Base-by-base conservation (phyloP, 2,797 vertebrate species). In the Sebastiscus albofasciatus region DNA sequence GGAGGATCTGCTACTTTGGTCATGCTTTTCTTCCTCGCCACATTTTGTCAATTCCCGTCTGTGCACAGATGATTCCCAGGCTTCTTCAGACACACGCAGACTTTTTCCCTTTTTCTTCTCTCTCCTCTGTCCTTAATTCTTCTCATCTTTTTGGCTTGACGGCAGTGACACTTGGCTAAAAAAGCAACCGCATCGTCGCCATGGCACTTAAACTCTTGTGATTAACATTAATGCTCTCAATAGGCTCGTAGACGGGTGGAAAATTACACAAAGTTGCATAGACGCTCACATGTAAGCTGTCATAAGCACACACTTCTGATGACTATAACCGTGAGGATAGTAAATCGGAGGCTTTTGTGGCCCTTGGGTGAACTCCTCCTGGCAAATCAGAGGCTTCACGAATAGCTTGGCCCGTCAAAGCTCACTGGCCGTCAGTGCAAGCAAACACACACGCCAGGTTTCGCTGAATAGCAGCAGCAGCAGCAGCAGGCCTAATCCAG, bases 21-120 rank as follows among this genome's bases (percentile, higher is more conserved):
- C 82, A 89, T 82, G 82, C 84, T 86, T 92, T 89, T 83, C 46
- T 79, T 84, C 60, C 70, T 67, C 42, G 42, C 81, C 85, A 87
- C 83, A 86, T 91, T 89, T 89, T 90, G 87, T 76, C 80, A 72
- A 83, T 91, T 89, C 52, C 55, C 54, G 24, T 80, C 66, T 61
- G 65, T 73, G 70, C 85, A 75, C 81, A 83, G 72, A 90, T 77
- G 80, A 90, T 90, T 93, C 83, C 65, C 85, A 88, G 80, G 77
- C 77, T 83, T 86, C 83, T 79, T 52, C 68, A 76, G 49, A 67
- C 75, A 46, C 33, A 60, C 59, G 66, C 24, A 68, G 6, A 34
- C 29, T 66, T 70, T 77, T 22, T 22, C 16, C 8, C 9, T n/a
- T 42, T 55, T 46, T 54, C 34, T 49, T 34, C 39, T 46, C 64